Percentiles rank a stretch among this genome's conserved stretches.
phyloP scores from a whole-genome alignment of 2,797 vertebrate genomes.

The Hippopotamyrus pictus region DNA sequence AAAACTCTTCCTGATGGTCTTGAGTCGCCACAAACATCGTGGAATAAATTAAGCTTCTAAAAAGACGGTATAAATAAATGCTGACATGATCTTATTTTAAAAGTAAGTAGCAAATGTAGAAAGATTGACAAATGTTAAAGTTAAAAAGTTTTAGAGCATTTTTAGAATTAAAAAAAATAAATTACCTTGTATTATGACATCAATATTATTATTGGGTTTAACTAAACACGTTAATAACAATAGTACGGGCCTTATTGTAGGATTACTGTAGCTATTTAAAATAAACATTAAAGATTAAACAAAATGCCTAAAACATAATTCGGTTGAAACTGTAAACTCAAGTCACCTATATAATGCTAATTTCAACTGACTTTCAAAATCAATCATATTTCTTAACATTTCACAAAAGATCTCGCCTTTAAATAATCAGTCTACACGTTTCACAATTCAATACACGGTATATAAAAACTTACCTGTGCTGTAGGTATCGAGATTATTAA shows the following conservation, averaged over 20 bases:
- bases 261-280: neutral
- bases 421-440: neutral
- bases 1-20: neutral
- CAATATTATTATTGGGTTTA: neutral
- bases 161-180: neutral
- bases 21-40: neutral
- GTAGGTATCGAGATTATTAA: neutral
- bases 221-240: neutral
- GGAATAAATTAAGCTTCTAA: neutral
- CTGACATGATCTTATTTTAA: neutral
- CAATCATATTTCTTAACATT: neutral
- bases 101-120: neutral
- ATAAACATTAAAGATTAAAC: neutral
- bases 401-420: neutral
- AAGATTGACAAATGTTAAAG: neutral
- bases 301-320: neutral
- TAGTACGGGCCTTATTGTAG: neutral
- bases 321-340: neutral
- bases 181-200: neutral
- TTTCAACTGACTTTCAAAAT: neutral
- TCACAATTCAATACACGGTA: neutral
- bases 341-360: neutral
- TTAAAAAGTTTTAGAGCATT: neutral
- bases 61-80: neutral
- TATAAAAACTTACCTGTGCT: conserved; percentile 3